These are phyloP conservation scores for Protonibea diacanthus DNA, from an alignment of 2,797 vertebrate genomes.

Conservation along the genomic window DNA sequence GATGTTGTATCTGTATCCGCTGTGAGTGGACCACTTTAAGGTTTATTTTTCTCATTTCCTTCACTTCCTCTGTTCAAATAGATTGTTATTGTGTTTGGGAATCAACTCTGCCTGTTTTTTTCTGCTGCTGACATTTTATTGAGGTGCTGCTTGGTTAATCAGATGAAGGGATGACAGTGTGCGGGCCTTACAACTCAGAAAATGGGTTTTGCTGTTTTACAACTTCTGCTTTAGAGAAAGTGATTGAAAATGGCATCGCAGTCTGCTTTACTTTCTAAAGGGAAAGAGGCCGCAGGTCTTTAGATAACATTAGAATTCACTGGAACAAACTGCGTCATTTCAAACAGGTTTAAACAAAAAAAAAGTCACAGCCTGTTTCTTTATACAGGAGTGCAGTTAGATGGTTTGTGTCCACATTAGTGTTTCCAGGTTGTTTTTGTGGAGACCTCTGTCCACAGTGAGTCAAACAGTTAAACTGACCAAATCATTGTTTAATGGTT, in stretches of 20 bases:
- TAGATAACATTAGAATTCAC: not conserved
- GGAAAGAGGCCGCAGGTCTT: not conserved
- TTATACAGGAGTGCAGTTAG: too few relatives aligned
- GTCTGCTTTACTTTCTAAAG: not conserved
- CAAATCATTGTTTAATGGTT: too few relatives aligned
- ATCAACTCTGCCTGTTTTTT: not conserved
- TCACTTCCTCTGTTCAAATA: not conserved
- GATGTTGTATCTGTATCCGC: too few relatives aligned
- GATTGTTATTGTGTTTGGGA: constrained; percentile 2
- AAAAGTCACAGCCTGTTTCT: too few relatives aligned
- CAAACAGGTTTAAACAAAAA: too few relatives aligned
- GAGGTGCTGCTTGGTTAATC: constrained; percentile 15
- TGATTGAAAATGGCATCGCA: constrained; percentile 2
- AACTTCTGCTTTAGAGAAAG: not conserved
- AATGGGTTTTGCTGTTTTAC: constrained; percentile 18
- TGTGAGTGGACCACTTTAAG: not conserved
- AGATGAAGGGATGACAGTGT: constrained; percentile 1
- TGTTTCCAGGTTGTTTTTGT: not conserved
- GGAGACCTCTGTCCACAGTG: not conserved
- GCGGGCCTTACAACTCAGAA: not conserved
- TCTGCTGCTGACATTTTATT: constrained; percentile 9
- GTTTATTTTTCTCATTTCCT: constrained; percentile 13
- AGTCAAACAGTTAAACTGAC: too few relatives aligned
- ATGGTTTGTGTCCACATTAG: not conserved
- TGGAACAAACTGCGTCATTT: too few relatives aligned